A percentile compares a stretch with the other conserved stretches of the same genome.
phyloP scores from a whole-genome alignment of 2,888 invertebrate species.

The Tachina grossa region DNA sequence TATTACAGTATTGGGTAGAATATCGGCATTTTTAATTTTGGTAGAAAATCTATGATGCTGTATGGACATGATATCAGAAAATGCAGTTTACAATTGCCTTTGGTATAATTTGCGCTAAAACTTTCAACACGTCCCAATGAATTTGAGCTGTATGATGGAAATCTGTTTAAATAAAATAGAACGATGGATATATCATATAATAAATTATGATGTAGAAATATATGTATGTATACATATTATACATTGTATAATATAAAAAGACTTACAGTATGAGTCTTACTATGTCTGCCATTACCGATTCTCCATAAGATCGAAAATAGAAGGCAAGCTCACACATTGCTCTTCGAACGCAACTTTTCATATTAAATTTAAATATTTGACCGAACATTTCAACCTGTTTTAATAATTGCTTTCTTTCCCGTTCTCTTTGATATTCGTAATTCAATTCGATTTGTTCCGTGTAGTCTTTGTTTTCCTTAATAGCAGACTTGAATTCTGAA shows the following conservation, averaged over 20 bases:
- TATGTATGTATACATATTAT: background rate
- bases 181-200: background rate
- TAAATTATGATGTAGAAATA: background rate
- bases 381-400: conserved; percentile 76
- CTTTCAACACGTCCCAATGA: background rate
- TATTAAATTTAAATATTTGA: conserved; percentile 74
- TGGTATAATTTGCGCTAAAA: background rate
- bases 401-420: conserved; percentile 76
- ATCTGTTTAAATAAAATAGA: conserved; percentile 6
- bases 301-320: conserved; percentile 84
- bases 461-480: background rate
- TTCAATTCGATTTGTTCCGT: conserved; percentile 71
- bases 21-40: too few relatives aligned
- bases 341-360: conserved; percentile 84
- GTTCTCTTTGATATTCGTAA: conserved; percentile 73
- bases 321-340: conserved; percentile 87
- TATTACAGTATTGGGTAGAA: too few relatives aligned
- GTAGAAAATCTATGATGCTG: conserved; percentile 71
- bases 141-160: conserved; percentile 9
- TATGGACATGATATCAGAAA: conserved; percentile 75
- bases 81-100: conserved; percentile 48
- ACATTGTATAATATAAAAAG: background rate
- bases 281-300: conserved; percentile 86
- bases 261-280: conserved; percentile 86
- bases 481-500: background rate